phyloP scores from a whole-genome alignment of 2,888 invertebrate genomes.

The Dicyrtoma fusca region DNA sequence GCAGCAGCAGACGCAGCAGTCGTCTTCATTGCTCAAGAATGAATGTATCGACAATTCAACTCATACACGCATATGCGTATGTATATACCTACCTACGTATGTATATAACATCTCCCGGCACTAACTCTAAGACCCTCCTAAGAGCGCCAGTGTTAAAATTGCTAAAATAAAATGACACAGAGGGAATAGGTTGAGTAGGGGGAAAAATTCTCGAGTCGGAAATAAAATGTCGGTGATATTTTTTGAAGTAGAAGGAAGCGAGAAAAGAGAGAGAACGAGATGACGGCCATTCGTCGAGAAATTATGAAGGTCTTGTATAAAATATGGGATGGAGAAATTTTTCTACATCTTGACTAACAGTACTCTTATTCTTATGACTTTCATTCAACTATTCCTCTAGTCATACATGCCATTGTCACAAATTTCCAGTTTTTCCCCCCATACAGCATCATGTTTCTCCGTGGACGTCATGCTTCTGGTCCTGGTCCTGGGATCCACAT shows the following conservation, averaged over 20 bases:
- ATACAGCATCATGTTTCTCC: not conserved
- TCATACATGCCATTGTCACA: not conserved
- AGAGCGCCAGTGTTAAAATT: too few species aligned
- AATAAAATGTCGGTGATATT: conserved; percentile 32
- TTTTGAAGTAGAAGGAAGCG: conserved; percentile 27
- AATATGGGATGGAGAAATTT: conserved; percentile 25
- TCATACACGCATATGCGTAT: too few species aligned
- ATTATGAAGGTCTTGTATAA: conserved; percentile 33
- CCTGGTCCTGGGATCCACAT: too few species aligned
- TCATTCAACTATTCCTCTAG: not conserved
- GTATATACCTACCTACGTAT: too few species aligned
- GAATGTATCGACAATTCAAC: conserved; percentile 20
- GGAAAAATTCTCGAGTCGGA: conserved; percentile 20
- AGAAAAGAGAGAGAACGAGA: conserved; percentile 22
- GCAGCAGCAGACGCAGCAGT: too few species aligned
- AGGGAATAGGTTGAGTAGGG: conserved; percentile 10
- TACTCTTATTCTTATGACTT: conserved; percentile 3
- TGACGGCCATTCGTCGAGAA: conserved; percentile 31
- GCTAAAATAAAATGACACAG: not conserved
- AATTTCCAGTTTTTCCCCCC: too few species aligned
- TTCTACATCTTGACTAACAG: not conserved
- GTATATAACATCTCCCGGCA: too few species aligned
- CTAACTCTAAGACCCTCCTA: too few species aligned
- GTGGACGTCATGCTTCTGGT: not conserved
- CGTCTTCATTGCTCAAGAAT: too few species aligned